Conservation (phyloP, 2,797 vertebrate species). For the Intellagama lesueurii region DNA sequence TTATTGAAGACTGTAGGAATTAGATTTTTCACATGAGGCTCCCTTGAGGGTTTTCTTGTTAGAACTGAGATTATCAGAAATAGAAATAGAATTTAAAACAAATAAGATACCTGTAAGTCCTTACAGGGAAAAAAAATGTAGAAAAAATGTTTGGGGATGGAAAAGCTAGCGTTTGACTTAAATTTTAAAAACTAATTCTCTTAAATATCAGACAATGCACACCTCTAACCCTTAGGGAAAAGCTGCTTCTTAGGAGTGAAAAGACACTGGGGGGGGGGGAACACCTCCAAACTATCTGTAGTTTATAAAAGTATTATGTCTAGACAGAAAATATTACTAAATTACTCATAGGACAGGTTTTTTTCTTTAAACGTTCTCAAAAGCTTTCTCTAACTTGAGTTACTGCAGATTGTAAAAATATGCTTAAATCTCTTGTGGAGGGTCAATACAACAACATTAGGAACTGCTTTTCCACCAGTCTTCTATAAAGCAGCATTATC, state of each 20-base stretch:
- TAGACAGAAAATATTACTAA: slow-evolving; percentile 55
- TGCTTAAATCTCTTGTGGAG: slow-evolving; percentile 50
- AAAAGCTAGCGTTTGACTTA: not conserved
- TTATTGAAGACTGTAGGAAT: not conserved
- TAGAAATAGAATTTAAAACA: slow-evolving; percentile 20
- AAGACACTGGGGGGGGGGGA: no score
- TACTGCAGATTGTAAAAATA: slow-evolving; percentile 38
- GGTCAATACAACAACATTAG: slow-evolving; percentile 46
- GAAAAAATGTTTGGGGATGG: not conserved
- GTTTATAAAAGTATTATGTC: slow-evolving; percentile 44
- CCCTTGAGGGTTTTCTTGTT: rapidly evolving
- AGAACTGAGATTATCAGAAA: not conserved
- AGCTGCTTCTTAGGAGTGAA: slow-evolving; percentile 23
- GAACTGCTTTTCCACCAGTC: slow-evolving; percentile 25
- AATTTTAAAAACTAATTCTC: not conserved
- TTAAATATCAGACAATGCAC: slow-evolving; percentile 20
- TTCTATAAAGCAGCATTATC: slow-evolving; percentile 38
- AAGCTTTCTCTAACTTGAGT: slow-evolving; percentile 44
- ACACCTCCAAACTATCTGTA: slow-evolving; percentile 17
- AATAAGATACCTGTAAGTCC: slow-evolving; percentile 32
- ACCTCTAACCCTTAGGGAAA: not conserved
- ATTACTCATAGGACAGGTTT: slow-evolving; percentile 43
- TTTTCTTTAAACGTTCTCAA: slow-evolving; percentile 9
- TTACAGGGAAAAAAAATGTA: slow-evolving; percentile 20
- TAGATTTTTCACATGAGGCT: not conserved